These are phyloP conservation scores for Capreolus pygargus DNA, from an alignment of 2,113 vertebrate genomes.

Conservation along the genomic window DNA sequence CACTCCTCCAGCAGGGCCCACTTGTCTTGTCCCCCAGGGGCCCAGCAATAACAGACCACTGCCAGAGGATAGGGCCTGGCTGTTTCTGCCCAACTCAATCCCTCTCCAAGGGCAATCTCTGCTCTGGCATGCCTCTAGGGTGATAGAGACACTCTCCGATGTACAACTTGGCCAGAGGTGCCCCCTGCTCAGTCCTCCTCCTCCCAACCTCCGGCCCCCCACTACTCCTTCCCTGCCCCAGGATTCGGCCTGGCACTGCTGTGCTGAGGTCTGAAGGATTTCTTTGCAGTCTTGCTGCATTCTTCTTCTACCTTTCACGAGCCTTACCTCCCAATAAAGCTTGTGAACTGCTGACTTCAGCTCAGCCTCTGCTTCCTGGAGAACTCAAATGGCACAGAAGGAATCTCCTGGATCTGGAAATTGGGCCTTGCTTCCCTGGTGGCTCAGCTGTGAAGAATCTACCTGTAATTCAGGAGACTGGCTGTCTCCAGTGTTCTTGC, in stretches of 20 bases:
- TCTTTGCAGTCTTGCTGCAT: not conserved
- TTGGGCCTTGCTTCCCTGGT: not conserved
- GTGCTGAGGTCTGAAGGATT: not conserved
- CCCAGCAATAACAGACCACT: not conserved
- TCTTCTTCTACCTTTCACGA: not conserved
- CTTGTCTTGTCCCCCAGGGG: not conserved
- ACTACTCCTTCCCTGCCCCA: not conserved
- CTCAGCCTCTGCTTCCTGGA: not conserved
- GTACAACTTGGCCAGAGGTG: not conserved
- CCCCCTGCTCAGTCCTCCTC: not conserved
- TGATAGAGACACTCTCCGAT: not conserved
- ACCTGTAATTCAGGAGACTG: not conserved
- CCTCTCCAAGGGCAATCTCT: rapidly evolving
- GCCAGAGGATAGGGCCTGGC: not conserved
- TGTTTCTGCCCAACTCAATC: not conserved
- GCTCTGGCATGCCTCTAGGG: not conserved
- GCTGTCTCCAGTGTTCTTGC: not conserved
- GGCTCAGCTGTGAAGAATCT: not conserved
- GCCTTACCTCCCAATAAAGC: not conserved
- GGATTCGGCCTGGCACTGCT: not conserved
- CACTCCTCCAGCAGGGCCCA: rapidly evolving
- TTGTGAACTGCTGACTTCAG: not conserved
- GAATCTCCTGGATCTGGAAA: not conserved
- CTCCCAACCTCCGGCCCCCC: rapidly evolving
- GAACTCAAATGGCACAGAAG: not conserved